These are phyloP conservation scores for Lithophane ornitopus DNA, from an alignment of 2,888 invertebrate genomes.

Conservation along the genomic window DNA sequence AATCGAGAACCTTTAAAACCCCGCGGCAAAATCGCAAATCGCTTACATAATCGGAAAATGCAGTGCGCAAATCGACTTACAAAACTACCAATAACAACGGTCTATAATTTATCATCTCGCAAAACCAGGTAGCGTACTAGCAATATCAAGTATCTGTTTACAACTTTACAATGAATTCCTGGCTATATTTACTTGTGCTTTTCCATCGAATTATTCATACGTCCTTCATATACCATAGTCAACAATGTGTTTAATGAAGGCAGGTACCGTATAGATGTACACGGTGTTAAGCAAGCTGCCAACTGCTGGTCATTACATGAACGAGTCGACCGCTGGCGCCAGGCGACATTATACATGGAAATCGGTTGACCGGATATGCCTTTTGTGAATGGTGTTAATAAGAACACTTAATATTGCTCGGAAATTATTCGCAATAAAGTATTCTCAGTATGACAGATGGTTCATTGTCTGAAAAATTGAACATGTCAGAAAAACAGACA, in stretches of 20 bases:
- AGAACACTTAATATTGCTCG: neutral
- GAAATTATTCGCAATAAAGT: neutral
- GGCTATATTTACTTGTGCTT: slow-evolving; percentile 48
- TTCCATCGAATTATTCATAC: slow-evolving; percentile 61
- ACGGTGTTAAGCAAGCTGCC: slow-evolving; percentile 72
- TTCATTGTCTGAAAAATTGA: neutral
- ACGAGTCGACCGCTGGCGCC: slow-evolving; percentile 59
- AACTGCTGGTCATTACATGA: slow-evolving; percentile 70
- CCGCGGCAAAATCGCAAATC: slow-evolving; percentile 41
- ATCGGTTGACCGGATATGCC: slow-evolving; percentile 53
- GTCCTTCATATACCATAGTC: slow-evolving; percentile 58
- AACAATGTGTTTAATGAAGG: slow-evolving; percentile 63
- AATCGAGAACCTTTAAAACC: slow-evolving; percentile 33
- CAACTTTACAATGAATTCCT: slow-evolving; percentile 40
- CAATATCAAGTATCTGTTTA: slow-evolving; percentile 48
- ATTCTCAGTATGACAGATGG: neutral
- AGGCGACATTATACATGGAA: slow-evolving; percentile 57
- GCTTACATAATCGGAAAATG: slow-evolving; percentile 52
- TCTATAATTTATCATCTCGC: slow-evolving; percentile 41
- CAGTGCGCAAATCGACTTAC: slow-evolving; percentile 35
- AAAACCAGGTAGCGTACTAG: slow-evolving; percentile 31
- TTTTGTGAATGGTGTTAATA: slow-evolving; percentile 22
- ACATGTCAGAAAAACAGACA: neutral
- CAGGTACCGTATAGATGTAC: slow-evolving; percentile 57
- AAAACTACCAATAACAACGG: slow-evolving; percentile 22